phyloP scores from a whole-genome alignment of 2,888 invertebrate species.

The Tenthredo mesomela region DNA sequence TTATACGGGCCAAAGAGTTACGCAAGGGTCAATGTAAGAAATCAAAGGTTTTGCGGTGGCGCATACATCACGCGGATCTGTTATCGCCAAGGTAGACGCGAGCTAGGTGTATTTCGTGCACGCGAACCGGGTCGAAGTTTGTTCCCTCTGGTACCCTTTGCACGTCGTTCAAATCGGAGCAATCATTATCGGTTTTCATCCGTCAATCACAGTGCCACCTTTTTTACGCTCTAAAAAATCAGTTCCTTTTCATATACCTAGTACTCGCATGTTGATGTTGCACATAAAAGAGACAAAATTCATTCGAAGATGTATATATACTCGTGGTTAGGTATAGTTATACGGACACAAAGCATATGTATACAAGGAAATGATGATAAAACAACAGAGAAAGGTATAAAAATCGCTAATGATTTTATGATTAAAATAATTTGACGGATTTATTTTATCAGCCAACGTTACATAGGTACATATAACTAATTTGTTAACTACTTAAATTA shows the following conservation, averaged over 20 bases:
- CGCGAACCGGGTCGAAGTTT: neutral
- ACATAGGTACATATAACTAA: neutral
- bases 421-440: neutral
- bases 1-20: conserved; percentile 19
- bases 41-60: conserved; percentile 17
- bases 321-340: no score
- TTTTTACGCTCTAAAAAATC: neutral
- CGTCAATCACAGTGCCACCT: conserved; percentile 26
- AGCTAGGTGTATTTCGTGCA: neutral
- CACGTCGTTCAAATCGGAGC: conserved; percentile 9
- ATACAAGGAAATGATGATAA: neutral
- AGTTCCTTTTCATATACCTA: neutral
- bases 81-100: conserved; percentile 18
- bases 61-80: conserved; percentile 18
- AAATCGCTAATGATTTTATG: neutral
- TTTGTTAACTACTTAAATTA: neutral
- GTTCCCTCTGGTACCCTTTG: conserved; percentile 1
- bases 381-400: neutral
- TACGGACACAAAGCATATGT: neutral
- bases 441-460: neutral
- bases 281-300: neutral
- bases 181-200: conserved; percentile 48
- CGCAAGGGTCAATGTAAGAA: conserved; percentile 21
- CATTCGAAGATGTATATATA: neutral
- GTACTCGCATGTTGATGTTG: neutral